Evolutionary conservation across 1,140 invertebrate genomes (phyloP).

Genomic region (Hormaphis cornu): DNA sequence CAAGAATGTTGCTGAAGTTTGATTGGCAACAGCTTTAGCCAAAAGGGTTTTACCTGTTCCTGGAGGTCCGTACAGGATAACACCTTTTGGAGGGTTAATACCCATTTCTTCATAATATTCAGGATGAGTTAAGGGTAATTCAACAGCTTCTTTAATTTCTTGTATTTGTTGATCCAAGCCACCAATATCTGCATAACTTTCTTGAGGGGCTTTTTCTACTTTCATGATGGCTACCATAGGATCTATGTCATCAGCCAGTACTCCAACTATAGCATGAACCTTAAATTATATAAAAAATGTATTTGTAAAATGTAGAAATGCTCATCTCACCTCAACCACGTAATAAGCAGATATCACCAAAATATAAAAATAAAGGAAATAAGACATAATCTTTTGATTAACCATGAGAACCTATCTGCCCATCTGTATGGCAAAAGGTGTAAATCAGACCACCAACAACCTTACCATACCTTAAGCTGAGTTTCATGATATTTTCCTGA

Average conservation of each 20-base stretch:
- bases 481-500: no score
- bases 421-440: no score
- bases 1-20: slow-evolving; percentile 98
- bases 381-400: no score
- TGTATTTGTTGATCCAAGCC: slow-evolving; percentile 95
- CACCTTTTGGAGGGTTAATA: slow-evolving; percentile 98
- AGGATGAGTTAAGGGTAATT: slow-evolving; percentile 95
- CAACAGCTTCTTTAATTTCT: slow-evolving; percentile 99
- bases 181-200: slow-evolving; percentile 99
- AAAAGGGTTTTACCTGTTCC: slow-evolving; percentile 97
- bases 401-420: no score
- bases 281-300: slow-evolving; percentile 36
- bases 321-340: no score
- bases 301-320: no score
- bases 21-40: slow-evolving; percentile 98
- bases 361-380: no score
- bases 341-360: no score
- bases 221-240: slow-evolving; percentile 99
- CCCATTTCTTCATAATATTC: slow-evolving; percentile 99
- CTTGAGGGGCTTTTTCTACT: slow-evolving; percentile 97
- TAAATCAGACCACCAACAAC: no score
- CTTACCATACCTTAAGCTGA: no score
- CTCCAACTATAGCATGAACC: slow-evolving; percentile 95
- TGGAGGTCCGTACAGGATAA: slow-evolving; percentile 96
- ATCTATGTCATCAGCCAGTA: slow-evolving; percentile 98